Percentiles rank a stretch among this genome's conserved stretches.
These are phyloP conservation scores for Cheilinus undulatus DNA, from an alignment of 2,113 vertebrate genomes.

Conservation along the genomic window DNA sequence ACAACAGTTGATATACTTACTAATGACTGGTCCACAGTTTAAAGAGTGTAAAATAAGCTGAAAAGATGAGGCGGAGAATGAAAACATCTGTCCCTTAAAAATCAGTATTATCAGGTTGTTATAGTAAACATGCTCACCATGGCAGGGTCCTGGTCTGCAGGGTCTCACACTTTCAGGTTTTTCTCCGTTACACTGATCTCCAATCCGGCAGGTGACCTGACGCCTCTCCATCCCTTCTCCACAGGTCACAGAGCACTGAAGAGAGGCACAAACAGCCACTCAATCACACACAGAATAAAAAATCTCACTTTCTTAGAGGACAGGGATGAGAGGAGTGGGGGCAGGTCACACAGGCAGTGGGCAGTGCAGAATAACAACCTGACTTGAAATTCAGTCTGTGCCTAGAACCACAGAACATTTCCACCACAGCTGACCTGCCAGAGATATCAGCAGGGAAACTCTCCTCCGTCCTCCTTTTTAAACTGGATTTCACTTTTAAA, in stretches of 20 bases:
- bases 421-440: neutral
- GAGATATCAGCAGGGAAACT: neutral
- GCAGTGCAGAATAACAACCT: constrained; percentile 3
- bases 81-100: neutral
- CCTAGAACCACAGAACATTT: neutral
- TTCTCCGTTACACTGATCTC: constrained; percentile 89
- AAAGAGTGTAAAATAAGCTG: neutral
- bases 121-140: constrained; percentile 81
- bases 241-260: constrained; percentile 93
- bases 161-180: constrained; percentile 84
- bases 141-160: constrained; percentile 88
- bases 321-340: neutral
- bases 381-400: neutral
- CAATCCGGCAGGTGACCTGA: constrained; percentile 87
- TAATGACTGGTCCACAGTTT: neutral
- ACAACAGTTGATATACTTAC: neutral
- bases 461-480: neutral
- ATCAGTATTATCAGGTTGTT: neutral
- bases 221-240: constrained; percentile 91
- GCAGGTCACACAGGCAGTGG: neutral
- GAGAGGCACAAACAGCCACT: neutral
- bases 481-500: neutral
- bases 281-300: neutral
- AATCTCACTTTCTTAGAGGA: too few relatives aligned
- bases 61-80: neutral